phyloP scores from a whole-genome alignment of 2,797 vertebrate species.

The Falco biarmicus region DNA sequence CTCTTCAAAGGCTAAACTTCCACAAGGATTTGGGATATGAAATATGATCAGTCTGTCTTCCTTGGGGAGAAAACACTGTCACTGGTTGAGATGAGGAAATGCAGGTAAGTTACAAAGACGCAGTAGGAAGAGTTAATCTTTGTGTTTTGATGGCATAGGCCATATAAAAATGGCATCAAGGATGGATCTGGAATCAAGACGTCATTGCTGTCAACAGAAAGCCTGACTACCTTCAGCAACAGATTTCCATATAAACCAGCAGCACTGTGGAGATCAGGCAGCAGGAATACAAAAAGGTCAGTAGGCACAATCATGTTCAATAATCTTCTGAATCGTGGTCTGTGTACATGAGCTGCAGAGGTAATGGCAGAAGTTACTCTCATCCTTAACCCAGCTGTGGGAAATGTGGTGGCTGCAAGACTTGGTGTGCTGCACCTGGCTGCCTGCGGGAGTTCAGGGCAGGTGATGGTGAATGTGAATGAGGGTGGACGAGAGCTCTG shows the following conservation, averaged over 20 bases:
- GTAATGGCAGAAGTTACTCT: background rate
- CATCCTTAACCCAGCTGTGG: background rate
- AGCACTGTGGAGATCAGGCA: accelerated
- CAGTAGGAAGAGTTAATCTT: background rate
- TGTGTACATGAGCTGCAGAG: background rate
- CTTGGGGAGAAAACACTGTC: background rate
- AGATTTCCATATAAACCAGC: accelerated
- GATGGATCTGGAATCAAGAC: background rate
- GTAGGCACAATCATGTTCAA: background rate
- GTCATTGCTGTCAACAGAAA: background rate
- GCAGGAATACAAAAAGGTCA: background rate
- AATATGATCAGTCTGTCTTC: background rate
- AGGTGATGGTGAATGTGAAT: background rate
- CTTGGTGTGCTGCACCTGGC: background rate
- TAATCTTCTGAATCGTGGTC: background rate
- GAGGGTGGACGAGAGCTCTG: conserved; percentile 62
- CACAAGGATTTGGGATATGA: background rate
- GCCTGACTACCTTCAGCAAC: background rate
- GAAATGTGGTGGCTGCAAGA: accelerated
- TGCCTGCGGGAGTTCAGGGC: background rate
- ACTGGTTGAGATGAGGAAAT: background rate
- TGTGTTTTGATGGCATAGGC: background rate
- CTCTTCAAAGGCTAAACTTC: background rate
- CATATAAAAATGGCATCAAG: background rate
- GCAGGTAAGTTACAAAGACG: background rate